Evolutionary conservation across 64 coral and sea anemone species (phyloP), one percentile per base, ranked within the genome.

Genomic region (Acropora yongei): DNA sequence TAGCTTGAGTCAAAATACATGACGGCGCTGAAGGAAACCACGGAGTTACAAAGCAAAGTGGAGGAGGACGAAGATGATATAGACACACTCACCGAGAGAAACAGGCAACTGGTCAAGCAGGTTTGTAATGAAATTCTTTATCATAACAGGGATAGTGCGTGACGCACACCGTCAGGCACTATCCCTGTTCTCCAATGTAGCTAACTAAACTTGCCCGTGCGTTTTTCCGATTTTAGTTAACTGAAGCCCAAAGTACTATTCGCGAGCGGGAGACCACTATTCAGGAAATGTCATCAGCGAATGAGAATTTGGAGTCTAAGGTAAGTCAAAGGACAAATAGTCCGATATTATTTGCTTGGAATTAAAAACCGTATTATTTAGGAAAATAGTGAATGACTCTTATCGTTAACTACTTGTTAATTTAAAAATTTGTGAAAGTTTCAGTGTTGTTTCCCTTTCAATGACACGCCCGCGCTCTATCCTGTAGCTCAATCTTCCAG

Each of bases 51-150:
- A 71, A 94, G 94, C 53, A 92, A 89, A 17, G 91, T 99, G 45
- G 97, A 99, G 58, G 97, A 99, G 67, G 97, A 99, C 53, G 97
- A 93, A 78, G 97, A 99, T 19, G 97, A 99, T 58, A 99, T 99
- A 45, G 94, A 96, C 8, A 75, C 40, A 69, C 78, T 99, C 20
- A 86, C 88, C 16, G 90, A 95, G 79, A 96, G 89, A 78, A 99
- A 99, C 84, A 96, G 94, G 77, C 92, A 89, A 45, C 78, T 96
- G 1, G 81, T 96, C 11, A 80, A 86, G 61, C 91, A 99, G 88
- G 97, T 99, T 71, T 50, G 82, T 85, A 3, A 10, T 17, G 5
- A 5, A 5, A 10, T 39, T 2, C n/a, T 82, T 8, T 77, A 9
- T 16, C 41, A 46, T 6, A 49, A 4, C 46, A 17, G 6, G 13